Base-by-base conservation (phyloP, 2,797 vertebrate genomes). In the Poeciliopsis turneri region DNA sequence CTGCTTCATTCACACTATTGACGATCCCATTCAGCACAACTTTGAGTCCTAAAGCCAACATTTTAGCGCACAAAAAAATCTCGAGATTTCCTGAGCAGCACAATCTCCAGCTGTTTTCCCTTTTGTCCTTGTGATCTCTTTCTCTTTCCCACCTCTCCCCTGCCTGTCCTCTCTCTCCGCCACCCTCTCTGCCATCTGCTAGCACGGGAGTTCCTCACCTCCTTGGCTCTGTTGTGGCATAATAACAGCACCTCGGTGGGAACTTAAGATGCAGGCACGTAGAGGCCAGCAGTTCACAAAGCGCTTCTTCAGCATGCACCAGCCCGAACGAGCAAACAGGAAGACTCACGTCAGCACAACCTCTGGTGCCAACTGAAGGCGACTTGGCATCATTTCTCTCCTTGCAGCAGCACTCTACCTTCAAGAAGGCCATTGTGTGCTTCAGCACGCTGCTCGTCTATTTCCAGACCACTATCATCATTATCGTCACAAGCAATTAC, bases 191-290 rank as follows among this genome's bases (percentile, higher is more conserved):
- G 36, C 89, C 89, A 90, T 89, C 86, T 92, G 89, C 82, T 80
- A 72, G 77, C 76, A 66, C 55, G 39, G 66, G 41, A 80, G 73
- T 76, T 78, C 74, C 33, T 10, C 66, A 6, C 88, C 78, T 86
- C 82, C 72, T 71, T 84, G 82, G 82, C 64, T 73, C 85, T 72
- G 12, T 61, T 88, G 88, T 80, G 87, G 92, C 84, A 88, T 81
- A 83, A 82, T 90, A 91, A 92, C 81, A 75, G 91, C 82, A 83
- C 91, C 90, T 92, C 59, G 74, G 89, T 87, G 90, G 87, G 82
- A 89, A 82, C 86, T 90, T 87, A 89, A 89, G 81, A 87, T 79
- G 84, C 84, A 74, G 76, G 78, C 81, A 64, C 76, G 57, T n/a
- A 2, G 64, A 76, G 77, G 75, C 80, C 69, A 82, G 86, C 84